Evolutionary conservation across 2,113 vertebrate species (phyloP), one percentile per base, ranked within the genome.

Genomic region (Engraulis encrasicolus): DNA sequence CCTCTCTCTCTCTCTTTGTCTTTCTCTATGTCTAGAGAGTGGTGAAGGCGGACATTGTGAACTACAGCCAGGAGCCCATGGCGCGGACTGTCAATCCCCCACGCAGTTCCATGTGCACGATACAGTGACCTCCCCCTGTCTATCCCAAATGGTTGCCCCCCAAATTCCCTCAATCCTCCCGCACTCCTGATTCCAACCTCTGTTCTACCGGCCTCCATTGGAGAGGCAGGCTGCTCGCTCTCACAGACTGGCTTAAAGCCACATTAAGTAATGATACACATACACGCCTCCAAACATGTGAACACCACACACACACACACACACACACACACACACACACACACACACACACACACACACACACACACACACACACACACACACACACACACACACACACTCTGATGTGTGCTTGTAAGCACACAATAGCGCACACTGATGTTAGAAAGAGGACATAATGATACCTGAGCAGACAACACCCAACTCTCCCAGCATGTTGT

Each of bases 31-130:
- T 86, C 83, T 96, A 99, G 98, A 95, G 95, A 3, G 97, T 99
- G 94, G 97, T 99, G 93, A 99, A 99, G 91, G 98, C 98, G 78
- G 98, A 99, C 91, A 99, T 99, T 90, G 98, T 99, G 90, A 99
- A 99, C 96, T 99, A 99, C 97, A 98, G 95, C 91, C 98, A 99
- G 93, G 98, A 99, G 85, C 95, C 96, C 1, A 89, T 96, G 93
- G 91, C 97, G 86, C 95, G 97, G 94, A 94, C 95, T 6, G 89
- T 95, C 85, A 97, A 96, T 91, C 94, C 96, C 89, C 97, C 97
- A 23, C 95, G 97, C 90, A 99, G 98, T 93, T 98, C 98, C 11
- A 96, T 99, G 97, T 99, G 98, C 94, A 92, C 93, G 78, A 50
- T 96, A 90, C 92, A 88, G 87, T 96, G 95, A 95, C 84, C 89